These are phyloP conservation scores for Diplogasteroides magnus DNA, from an alignment of 1,140 invertebrate genomes.

Conservation along the genomic window DNA sequence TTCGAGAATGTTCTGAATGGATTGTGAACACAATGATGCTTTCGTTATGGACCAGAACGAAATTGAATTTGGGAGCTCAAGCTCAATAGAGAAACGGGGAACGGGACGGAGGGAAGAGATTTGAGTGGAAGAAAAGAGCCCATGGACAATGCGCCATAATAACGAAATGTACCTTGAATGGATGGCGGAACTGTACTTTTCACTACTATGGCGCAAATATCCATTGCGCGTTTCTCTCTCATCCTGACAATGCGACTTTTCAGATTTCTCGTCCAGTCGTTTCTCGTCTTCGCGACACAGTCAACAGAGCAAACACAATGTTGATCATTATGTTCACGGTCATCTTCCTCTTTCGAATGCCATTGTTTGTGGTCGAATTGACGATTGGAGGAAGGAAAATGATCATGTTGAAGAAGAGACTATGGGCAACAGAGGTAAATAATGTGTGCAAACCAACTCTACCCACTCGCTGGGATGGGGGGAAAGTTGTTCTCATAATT, in stretches of 20 bases:
- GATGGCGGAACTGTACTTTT: too few relatives aligned
- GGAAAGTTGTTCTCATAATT: background rate
- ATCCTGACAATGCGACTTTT: constrained; percentile 15
- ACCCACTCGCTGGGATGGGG: background rate
- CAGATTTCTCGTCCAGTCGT: constrained; percentile 54
- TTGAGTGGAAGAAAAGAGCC: too few relatives aligned
- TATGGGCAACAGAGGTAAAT: constrained; percentile 46
- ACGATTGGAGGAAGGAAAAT: constrained; percentile 41
- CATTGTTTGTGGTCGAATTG: constrained; percentile 47
- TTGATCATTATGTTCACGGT: constrained; percentile 42
- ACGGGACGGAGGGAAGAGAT: too few relatives aligned
- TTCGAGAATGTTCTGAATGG: background rate
- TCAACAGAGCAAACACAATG: constrained; percentile 36
- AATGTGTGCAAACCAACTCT: background rate
- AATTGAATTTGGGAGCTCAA: too few relatives aligned
- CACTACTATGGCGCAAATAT: too few relatives aligned
- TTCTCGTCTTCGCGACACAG: constrained; percentile 50
- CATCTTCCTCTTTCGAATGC: constrained; percentile 45
- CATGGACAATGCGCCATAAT: too few relatives aligned
- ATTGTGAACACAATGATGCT: background rate
- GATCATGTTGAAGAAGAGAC: constrained; percentile 36
- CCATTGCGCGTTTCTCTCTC: too few relatives aligned
- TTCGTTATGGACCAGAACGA: background rate
- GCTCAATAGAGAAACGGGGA: too few relatives aligned
- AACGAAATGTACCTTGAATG: too few relatives aligned